These are phyloP conservation scores for Exaiptasia diaphana DNA, from an alignment of 64 coral and sea anemone species.

Conservation along the genomic window DNA sequence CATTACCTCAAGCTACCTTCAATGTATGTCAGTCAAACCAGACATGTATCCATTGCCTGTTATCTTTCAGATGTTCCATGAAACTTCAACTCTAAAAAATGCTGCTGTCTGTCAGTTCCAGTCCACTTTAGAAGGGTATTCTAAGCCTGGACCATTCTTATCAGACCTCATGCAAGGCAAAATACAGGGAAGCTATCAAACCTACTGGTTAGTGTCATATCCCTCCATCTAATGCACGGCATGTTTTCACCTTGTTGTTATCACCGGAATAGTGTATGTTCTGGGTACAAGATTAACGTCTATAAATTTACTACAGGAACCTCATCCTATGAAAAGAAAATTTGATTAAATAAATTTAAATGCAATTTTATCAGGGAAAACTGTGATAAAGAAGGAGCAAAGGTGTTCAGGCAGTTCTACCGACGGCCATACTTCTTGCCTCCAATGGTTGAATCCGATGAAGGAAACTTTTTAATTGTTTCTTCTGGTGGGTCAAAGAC, in stretches of 20 bases:
- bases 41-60: not conserved
- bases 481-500: constrained; percentile 45
- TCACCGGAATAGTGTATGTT: too few relatives aligned
- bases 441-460: constrained; percentile 71
- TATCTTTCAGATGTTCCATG: constrained; percentile 57
- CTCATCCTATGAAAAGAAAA: too few relatives aligned
- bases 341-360: too few relatives aligned
- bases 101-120: constrained; percentile 56
- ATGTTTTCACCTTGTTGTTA: too few relatives aligned
- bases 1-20: too few relatives aligned
- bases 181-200: constrained; percentile 48
- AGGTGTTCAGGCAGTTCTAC: constrained; percentile 71
- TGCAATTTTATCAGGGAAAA: constrained; percentile 74
- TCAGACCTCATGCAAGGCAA: constrained; percentile 36
- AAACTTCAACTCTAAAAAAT: constrained; percentile 14
- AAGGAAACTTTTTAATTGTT: constrained; percentile 75
- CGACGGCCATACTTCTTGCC: constrained; percentile 83
- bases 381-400: constrained; percentile 67
- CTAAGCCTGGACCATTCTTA: constrained; percentile 21
- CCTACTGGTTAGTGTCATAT: constrained; percentile 54
- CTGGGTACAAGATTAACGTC: too few relatives aligned
- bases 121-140: constrained; percentile 32
- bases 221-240: too few relatives aligned
- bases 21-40: too few relatives aligned
- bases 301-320: too few relatives aligned